Base-by-base conservation (phyloP, 1,140 invertebrate species). In the Wasmannia auropunctata region DNA sequence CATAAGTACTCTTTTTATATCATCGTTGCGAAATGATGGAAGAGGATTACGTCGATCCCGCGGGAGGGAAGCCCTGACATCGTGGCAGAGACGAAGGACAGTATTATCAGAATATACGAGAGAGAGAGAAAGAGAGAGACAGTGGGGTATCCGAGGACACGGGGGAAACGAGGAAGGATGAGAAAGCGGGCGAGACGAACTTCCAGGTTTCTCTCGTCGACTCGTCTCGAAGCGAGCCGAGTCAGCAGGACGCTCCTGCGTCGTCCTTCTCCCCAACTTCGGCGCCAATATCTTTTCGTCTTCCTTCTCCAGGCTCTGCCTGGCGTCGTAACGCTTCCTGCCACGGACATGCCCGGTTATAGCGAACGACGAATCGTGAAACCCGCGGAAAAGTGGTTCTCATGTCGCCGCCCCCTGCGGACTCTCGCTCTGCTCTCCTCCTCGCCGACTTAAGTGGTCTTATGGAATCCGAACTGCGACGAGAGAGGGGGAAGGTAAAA, bases 1-100 rank as follows among this genome's bases (percentile, higher is more conserved):
- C 90, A 90, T 92, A 92, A 93, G 90, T 91, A 91, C 88, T 91
- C 88, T 91, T 92, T 92, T 93, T 89, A 86, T 90, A 90, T 90
- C 89, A 81, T 87, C 86, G 80, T 86, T 86, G 88, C 84, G 91
- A 92, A 92, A 92, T 92, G 91, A 93, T 92, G 89, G 90, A 90
- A 92, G 91, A 91, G 91, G 91, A 93, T 93, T 92, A 93, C 84
- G 87, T 75, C 70, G 81, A 91, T 91, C 91, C 91, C 91, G 34
- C 62, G 92, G 87, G 91, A 93, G 67, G 69, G 16, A 84, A 70
- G 75, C 60, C 56, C 74, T 76, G 70, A 49, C 22, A 46, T 80
- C 81, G 81, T 85, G 19, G 40, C 54, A 58, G 80, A 86, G 60
- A 84, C 60, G 67, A 84, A 85, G 69, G 58, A 65, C 84, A 43